phyloP scores from a whole-genome alignment of 2,888 invertebrate genomes.

The Rotaria macrura region DNA sequence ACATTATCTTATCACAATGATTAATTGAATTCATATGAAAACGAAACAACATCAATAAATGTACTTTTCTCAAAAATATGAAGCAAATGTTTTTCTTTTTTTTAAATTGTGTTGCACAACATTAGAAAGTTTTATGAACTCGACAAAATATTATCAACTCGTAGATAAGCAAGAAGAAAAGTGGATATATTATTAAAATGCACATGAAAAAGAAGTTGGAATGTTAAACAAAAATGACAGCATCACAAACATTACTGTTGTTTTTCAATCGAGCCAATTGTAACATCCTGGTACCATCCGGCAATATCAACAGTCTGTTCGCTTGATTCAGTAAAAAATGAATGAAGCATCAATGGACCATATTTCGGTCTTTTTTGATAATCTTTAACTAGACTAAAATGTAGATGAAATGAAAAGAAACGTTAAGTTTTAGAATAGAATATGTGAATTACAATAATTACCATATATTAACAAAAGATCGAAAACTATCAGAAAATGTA shows the following conservation, averaged over 20 bases:
- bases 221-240: background rate
- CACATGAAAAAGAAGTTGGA: background rate
- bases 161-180: too few relatives aligned
- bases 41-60: too few relatives aligned
- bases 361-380: constrained; percentile 85
- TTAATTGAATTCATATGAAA: too few relatives aligned
- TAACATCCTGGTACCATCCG: constrained; percentile 57
- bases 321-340: constrained; percentile 73
- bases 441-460: constrained; percentile 44
- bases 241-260: background rate
- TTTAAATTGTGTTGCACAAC: too few relatives aligned
- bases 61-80: too few relatives aligned
- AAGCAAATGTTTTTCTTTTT: too few relatives aligned
- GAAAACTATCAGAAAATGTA: constrained; percentile 72
- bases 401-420: background rate
- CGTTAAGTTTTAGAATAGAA: constrained; percentile 13
- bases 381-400: constrained; percentile 70
- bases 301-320: constrained; percentile 60
- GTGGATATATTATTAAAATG: too few relatives aligned
- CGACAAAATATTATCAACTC: too few relatives aligned
- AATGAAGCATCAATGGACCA: constrained; percentile 72
- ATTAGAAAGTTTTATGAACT: too few relatives aligned
- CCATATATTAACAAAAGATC: constrained; percentile 80
- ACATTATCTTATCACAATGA: too few relatives aligned
- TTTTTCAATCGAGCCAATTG: background rate